A percentile compares a stretch with the other conserved stretches of the same genome.
Conservation (phyloP, 2,797 vertebrate species). For the Leptodactylus fallax region DNA sequence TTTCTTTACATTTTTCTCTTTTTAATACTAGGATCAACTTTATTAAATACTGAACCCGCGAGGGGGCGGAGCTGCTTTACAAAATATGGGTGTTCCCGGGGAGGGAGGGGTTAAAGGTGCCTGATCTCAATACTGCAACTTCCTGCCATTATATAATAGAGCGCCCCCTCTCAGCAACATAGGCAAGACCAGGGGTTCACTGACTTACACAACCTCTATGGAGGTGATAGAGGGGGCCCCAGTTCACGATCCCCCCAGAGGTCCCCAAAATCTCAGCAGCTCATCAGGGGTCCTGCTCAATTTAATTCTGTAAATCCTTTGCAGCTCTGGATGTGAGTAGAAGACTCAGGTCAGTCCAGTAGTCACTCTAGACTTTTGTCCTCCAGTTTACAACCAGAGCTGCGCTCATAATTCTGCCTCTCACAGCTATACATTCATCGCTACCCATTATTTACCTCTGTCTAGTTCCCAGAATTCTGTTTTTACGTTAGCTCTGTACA, state of each 20-base stretch:
- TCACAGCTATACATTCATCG: background rate
- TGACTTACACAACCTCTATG: background rate
- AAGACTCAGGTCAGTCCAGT: too few relatives aligned
- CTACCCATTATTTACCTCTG: too few relatives aligned
- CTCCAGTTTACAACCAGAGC: too few relatives aligned
- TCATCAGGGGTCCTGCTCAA: too few relatives aligned
- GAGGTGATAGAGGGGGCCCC: too few relatives aligned
- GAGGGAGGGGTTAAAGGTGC: constrained; percentile 51
- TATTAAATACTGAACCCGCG: constrained; percentile 79
- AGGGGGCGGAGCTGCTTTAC: constrained; percentile 67
- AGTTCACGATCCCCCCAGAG: too few relatives aligned
- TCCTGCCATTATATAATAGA: background rate
- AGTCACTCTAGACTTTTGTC: background rate
- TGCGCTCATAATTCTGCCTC: background rate
- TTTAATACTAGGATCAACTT: constrained; percentile 77
- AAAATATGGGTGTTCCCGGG: constrained; percentile 68
- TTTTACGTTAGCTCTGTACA: too few relatives aligned
- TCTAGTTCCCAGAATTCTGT: too few relatives aligned
- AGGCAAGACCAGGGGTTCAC: background rate
- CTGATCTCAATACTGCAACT: constrained; percentile 63
- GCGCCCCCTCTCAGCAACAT: background rate
- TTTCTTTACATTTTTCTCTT: constrained; percentile 65
- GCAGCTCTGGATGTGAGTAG: too few relatives aligned
- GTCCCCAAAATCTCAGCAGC: background rate
- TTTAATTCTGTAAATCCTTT: too few relatives aligned